Evolutionary conservation across 2,888 invertebrate species (phyloP).

Genomic region (Dicranocentrus wangi): DNA sequence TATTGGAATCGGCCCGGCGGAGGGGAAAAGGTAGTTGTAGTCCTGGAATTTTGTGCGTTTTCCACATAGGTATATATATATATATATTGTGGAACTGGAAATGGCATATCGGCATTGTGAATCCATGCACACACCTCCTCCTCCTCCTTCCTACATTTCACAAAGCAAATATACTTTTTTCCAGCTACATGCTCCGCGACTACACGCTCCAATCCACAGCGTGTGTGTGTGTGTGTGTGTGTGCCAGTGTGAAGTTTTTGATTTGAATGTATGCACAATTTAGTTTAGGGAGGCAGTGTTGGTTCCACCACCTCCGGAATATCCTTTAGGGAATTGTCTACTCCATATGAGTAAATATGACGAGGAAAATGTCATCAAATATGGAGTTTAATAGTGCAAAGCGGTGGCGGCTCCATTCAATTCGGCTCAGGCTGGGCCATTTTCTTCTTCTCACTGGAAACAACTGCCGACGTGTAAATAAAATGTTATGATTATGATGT

Average conservation of each 20-base stretch:
- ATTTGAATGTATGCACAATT: background rate
- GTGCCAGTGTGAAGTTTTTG: constrained; percentile 6
- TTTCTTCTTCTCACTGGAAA: too few species aligned
- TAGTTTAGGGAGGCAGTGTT: background rate
- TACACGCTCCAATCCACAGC: background rate
- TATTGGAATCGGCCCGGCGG: constrained; percentile 7
- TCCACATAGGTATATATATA: too few species aligned
- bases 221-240: too few species aligned
- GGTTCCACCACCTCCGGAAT: background rate
- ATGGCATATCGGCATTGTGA: constrained; percentile 3
- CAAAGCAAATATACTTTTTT: constrained; percentile 18
- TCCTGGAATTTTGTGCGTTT: constrained; percentile 14
- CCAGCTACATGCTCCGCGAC: background rate
- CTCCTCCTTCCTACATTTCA: background rate
- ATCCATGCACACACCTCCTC: constrained; percentile 10
- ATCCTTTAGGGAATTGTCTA: background rate
- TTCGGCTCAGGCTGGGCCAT: too few species aligned
- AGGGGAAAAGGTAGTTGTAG: constrained; percentile 21
- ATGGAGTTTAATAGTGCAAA: too few species aligned
- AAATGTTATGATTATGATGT: too few species aligned
- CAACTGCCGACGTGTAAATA: too few species aligned
- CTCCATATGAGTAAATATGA: background rate
- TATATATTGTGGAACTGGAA: too few species aligned
- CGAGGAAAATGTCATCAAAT: background rate
- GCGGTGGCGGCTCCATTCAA: too few species aligned